A percentile compares a stretch with the other conserved stretches of the same genome.
Conservation (phyloP, 2,888 invertebrate genomes). For the Gerris lacustris region DNA sequence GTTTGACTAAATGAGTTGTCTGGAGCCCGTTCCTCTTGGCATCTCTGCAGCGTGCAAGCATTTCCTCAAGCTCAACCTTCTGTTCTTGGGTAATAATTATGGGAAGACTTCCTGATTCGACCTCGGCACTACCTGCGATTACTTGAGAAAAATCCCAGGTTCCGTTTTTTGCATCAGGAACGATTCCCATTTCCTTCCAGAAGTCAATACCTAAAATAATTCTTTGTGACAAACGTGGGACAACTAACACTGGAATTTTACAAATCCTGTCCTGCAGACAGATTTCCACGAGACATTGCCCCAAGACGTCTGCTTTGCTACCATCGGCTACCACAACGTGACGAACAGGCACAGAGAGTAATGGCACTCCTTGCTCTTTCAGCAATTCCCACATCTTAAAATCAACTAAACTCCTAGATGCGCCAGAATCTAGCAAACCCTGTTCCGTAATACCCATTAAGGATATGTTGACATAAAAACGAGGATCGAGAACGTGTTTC, state of each 20-base stretch:
- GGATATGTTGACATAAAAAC: background rate
- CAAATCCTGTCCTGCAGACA: background rate
- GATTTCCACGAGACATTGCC: constrained; percentile 2
- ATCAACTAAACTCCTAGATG: constrained; percentile 5
- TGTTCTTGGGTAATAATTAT: background rate
- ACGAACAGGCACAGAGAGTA: background rate
- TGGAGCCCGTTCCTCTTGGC: background rate
- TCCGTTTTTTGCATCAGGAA: constrained; percentile 6
- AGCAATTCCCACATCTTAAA: background rate
- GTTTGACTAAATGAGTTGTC: background rate
- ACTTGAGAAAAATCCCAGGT: constrained; percentile 12
- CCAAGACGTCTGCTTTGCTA: background rate
- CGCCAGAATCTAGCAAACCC: constrained; percentile 9
- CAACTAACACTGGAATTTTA: constrained; percentile 4
- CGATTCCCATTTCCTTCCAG: constrained; percentile 13
- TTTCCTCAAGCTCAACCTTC: background rate
- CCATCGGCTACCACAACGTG: background rate
- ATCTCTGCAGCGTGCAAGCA: background rate
- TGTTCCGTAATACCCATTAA: background rate
- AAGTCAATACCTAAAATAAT: constrained; percentile 17
- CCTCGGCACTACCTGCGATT: background rate
- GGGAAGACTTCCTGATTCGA: background rate
- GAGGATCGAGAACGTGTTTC: background rate
- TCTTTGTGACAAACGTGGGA: constrained; percentile 8
- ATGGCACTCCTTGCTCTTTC: background rate